Conservation (phyloP, 2,888 invertebrate genomes). For the Biston betularia region DNA sequence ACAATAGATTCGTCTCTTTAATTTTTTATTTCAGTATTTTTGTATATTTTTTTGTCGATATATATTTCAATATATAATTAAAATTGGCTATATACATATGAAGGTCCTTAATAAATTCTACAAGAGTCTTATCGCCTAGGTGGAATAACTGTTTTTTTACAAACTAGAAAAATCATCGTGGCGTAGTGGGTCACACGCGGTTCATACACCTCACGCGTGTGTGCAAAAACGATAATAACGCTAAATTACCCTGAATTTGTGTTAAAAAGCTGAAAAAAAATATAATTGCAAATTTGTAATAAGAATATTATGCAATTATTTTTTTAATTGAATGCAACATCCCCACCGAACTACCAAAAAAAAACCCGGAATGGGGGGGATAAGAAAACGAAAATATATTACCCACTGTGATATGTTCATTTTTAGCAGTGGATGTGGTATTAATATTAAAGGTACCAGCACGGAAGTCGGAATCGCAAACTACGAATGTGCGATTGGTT, state of each 20-base stretch:
- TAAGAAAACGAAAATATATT: too few relatives aligned
- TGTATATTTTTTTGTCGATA: slow-evolving; percentile 74
- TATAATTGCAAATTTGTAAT: slow-evolving; percentile 48
- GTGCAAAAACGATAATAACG: slow-evolving; percentile 37
- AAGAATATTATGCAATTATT: slow-evolving; percentile 48
- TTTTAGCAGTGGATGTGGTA: too few relatives aligned
- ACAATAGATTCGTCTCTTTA: slow-evolving; percentile 41
- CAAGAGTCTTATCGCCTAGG: slow-evolving; percentile 80
- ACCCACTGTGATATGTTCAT: too few relatives aligned
- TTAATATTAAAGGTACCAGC: too few relatives aligned
- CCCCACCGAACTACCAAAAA: background rate
- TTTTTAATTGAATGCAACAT: slow-evolving; percentile 21
- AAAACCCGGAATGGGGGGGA: too few relatives aligned
- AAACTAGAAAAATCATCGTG: slow-evolving; percentile 50
- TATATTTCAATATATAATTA: slow-evolving; percentile 77
- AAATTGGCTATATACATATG: slow-evolving; percentile 78
- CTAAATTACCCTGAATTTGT: slow-evolving; percentile 45
- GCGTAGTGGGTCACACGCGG: slow-evolving; percentile 23
- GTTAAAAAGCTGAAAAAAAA: slow-evolving; percentile 42
- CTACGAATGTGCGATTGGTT: too few relatives aligned
- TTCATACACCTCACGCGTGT: background rate
- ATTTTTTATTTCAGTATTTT: slow-evolving; percentile 52
- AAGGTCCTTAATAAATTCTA: slow-evolving; percentile 76
- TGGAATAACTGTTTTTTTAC: slow-evolving; percentile 75
- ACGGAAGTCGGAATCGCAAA: too few relatives aligned